These are phyloP conservation scores for Trichonephila clavipes DNA, from an alignment of 1,140 invertebrate species.

Conservation along the genomic window DNA sequence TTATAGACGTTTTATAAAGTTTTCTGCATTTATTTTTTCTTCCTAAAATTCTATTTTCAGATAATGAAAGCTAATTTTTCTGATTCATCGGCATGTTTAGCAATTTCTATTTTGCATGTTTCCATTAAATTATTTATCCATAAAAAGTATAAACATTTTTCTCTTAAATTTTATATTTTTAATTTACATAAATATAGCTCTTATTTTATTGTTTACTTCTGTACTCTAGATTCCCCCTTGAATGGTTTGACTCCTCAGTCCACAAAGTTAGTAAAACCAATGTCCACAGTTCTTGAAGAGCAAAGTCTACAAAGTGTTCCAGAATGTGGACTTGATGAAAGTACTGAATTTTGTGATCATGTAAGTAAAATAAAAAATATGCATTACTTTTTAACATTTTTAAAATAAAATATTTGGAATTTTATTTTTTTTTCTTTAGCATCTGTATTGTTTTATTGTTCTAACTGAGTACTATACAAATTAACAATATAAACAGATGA, in stretches of 20 bases:
- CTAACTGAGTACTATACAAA: too few relatives aligned
- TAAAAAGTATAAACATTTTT: background rate
- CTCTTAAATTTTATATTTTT: background rate
- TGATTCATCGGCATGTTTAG: conserved; percentile 9
- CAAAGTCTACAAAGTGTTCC: conserved; percentile 78
- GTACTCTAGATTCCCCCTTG: conserved; percentile 81
- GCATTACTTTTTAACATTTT: too few relatives aligned
- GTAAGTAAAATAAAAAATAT: conserved; percentile 21
- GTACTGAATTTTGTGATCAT: conserved; percentile 73
- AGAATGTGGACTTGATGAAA: conserved; percentile 74
- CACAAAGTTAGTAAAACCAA: conserved; percentile 90
- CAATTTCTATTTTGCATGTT: conserved; percentile 24
- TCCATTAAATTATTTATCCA: background rate
- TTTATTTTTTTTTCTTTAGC: too few relatives aligned
- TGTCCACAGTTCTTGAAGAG: conserved; percentile 96
- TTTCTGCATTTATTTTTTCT: conserved; percentile 23
- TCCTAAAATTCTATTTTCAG: background rate
- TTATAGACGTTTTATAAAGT: background rate
- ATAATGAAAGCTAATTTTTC: conserved; percentile 10
- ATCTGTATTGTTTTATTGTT: too few relatives aligned
- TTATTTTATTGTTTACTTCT: conserved; percentile 1
- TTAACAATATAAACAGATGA: too few relatives aligned
- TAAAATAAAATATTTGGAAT: too few relatives aligned
- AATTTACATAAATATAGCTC: background rate
- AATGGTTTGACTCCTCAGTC: conserved; percentile 85